Evolutionary conservation across 2,113 vertebrate genomes (phyloP).

Genomic region (Platanista minor): DNA sequence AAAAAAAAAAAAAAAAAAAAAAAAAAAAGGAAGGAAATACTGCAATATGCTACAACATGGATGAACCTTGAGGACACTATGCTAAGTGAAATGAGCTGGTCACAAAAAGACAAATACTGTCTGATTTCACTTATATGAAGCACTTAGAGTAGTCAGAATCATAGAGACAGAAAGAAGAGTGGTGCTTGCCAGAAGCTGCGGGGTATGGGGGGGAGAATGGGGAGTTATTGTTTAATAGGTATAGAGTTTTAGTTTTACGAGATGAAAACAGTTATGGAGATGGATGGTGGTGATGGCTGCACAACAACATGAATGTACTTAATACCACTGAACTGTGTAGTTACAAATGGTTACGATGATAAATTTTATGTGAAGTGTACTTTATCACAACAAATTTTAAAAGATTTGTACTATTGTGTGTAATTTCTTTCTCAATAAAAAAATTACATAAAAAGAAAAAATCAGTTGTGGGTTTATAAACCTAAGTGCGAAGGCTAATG

Average conservation of each 20-base stretch:
- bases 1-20: not conserved
- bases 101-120: not conserved
- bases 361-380: too few species aligned
- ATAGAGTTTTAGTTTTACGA: not conserved
- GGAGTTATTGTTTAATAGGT: not conserved
- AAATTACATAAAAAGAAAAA: not conserved
- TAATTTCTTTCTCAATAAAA: not conserved
- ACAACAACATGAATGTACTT: rapidly evolving
- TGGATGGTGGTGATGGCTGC: not conserved
- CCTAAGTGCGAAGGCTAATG: not conserved
- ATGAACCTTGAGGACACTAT: not conserved
- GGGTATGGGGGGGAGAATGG: rapidly evolving
- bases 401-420: not conserved
- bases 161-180: not conserved
- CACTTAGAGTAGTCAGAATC: not conserved
- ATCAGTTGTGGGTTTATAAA: not conserved
- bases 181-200: rapidly evolving
- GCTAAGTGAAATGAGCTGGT: not conserved
- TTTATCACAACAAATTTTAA: not conserved
- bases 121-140: not conserved
- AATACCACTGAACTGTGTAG: rapidly evolving
- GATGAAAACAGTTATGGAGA: not conserved
- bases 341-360: not conserved
- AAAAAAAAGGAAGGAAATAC: not conserved
- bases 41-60: not conserved